Evolutionary conservation across 2,797 vertebrate genomes (phyloP).

Genomic region (Dendrocincla fuliginosa): DNA sequence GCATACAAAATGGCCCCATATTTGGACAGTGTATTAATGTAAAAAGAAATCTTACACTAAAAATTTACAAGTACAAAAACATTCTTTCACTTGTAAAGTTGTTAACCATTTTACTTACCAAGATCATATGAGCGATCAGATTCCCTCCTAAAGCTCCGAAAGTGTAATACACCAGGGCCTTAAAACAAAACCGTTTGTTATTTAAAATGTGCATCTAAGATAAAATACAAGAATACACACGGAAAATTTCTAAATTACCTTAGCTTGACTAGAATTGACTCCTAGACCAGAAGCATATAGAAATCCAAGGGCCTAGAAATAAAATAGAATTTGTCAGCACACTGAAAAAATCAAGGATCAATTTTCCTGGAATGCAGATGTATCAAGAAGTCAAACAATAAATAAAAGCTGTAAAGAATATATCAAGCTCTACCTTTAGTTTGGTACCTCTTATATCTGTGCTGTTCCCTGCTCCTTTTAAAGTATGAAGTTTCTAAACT

Average conservation of each 20-base stretch:
- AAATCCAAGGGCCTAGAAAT: conserved; percentile 92
- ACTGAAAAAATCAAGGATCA: background rate
- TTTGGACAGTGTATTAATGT: background rate
- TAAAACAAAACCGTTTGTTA: conserved; percentile 39
- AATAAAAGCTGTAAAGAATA: background rate
- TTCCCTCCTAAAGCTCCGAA: conserved; percentile 97
- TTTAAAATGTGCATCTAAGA: background rate
- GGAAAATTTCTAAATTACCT: conserved; percentile 78
- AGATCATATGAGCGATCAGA: conserved; percentile 93
- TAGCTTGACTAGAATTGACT: conserved; percentile 97
- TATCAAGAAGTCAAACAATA: background rate
- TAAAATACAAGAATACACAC: background rate
- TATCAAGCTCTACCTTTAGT: background rate
- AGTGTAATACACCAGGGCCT: conserved; percentile 98
- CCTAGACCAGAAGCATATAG: conserved; percentile 94
- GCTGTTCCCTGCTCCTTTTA: background rate
- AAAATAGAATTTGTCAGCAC: background rate
- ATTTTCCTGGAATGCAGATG: background rate
- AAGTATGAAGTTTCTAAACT: background rate
- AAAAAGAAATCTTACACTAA: background rate
- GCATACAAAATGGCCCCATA: background rate
- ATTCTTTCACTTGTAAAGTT: background rate
- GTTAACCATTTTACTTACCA: conserved; percentile 81
- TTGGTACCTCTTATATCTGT: background rate
- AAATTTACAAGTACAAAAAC: background rate